A percentile compares a stretch with the other conserved stretches of the same genome.
These are phyloP conservation scores for Sus scrofa DNA, from an alignment of 2,113 vertebrate genomes.

Conservation along the genomic window T2T-Sscrofa CM000817.6:142238001-142238500, in stretches of 20 bases:
- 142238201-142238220: neutral
- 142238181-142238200: neutral
- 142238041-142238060: no score
- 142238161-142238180: neutral
- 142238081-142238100: no score
- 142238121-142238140: no score
- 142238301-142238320: neutral
- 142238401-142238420: neutral
- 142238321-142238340: neutral
- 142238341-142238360: neutral
- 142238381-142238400: neutral
- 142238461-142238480: neutral
- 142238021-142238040: no score
- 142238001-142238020: no score
- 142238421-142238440: neutral
- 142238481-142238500: neutral
- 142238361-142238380: neutral
- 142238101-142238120: no score
- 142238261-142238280: neutral
- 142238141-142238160: no score
- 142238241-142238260: neutral
- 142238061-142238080: no score
- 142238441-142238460: neutral
- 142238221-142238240: neutral
- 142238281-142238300: neutral